phyloP scores from a whole-genome alignment of 2,113 vertebrate genomes.

The Macquaria australasica region DNA sequence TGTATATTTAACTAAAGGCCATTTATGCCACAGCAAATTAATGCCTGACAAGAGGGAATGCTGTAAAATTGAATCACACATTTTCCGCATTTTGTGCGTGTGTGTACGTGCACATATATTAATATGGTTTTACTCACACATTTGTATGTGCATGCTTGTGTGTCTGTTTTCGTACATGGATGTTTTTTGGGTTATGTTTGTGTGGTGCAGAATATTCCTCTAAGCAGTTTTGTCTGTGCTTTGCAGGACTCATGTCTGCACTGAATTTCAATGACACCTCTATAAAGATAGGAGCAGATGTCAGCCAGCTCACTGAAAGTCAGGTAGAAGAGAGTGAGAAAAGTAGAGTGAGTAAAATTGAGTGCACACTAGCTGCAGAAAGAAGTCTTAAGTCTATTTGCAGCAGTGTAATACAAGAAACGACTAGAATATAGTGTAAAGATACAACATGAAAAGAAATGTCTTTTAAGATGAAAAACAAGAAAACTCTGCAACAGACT shows the following conservation, averaged over 20 bases:
- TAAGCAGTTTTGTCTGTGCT: constrained; percentile 68
- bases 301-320: constrained; percentile 74
- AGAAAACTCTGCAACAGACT: constrained; percentile 6
- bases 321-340: constrained; percentile 65
- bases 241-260: constrained; percentile 70
- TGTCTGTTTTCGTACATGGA: constrained; percentile 11
- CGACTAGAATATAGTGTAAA: constrained; percentile 8
- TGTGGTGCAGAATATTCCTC: constrained; percentile 67
- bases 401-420: constrained; percentile 36
- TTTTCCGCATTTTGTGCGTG: constrained; percentile 5
- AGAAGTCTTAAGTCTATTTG: constrained; percentile 50
- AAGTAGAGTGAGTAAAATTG: constrained; percentile 51
- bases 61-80: constrained; percentile 7
- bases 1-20: constrained; percentile 44
- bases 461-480: constrained; percentile 24
- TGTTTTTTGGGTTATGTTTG: constrained; percentile 41
- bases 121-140: background rate
- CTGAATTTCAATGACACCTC: constrained; percentile 80
- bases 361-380: constrained; percentile 49
- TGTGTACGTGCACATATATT: background rate
- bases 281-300: constrained; percentile 80
- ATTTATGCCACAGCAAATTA: constrained; percentile 57
- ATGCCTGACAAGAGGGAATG: constrained; percentile 35
- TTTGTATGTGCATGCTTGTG: constrained; percentile 1
- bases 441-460: constrained; percentile 13